Evolutionary conservation across 2,888 invertebrate genomes (phyloP).

Genomic region (Papilio demoleus): DNA sequence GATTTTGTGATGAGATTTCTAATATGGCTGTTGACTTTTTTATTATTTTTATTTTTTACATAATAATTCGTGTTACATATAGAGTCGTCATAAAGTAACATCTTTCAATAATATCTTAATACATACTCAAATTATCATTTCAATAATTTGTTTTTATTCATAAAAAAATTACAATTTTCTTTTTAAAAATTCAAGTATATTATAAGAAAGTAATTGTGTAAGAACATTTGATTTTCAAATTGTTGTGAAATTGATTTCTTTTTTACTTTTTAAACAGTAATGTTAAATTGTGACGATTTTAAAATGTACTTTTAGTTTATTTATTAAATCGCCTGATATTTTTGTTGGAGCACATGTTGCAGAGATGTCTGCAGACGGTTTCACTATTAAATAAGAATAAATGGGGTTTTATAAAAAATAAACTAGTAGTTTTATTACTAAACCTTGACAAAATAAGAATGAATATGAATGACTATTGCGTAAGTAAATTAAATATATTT

Average conservation of each 20-base stretch:
- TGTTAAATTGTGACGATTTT: neutral
- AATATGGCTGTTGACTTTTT: slow-evolving; percentile 59
- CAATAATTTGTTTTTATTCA: too few species aligned
- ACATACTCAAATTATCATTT: too few species aligned
- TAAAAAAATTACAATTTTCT: too few species aligned
- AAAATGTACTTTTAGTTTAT: slow-evolving; percentile 18
- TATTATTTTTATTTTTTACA: slow-evolving; percentile 46
- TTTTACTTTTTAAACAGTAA: too few species aligned
- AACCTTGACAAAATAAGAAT: neutral
- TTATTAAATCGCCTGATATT: slow-evolving; percentile 20
- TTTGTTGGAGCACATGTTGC: neutral
- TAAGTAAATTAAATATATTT: too few species aligned
- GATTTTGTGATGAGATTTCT: slow-evolving; percentile 57
- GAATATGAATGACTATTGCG: too few species aligned
- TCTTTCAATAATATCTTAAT: neutral
- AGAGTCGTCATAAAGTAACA: slow-evolving; percentile 6
- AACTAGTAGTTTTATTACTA: slow-evolving; percentile 43
- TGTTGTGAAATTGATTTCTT: too few species aligned
- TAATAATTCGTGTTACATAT: slow-evolving; percentile 25
- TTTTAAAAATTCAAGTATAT: too few species aligned
- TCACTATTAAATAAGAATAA: slow-evolving; percentile 51
- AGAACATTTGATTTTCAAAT: too few species aligned
- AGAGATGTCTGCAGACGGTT: slow-evolving; percentile 40
- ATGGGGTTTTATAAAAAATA: slow-evolving; percentile 51
- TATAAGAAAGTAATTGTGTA: too few species aligned